phyloP scores from a whole-genome alignment of 2,797 vertebrate genomes.

The Aselliscus stoliczkanus region DNA sequence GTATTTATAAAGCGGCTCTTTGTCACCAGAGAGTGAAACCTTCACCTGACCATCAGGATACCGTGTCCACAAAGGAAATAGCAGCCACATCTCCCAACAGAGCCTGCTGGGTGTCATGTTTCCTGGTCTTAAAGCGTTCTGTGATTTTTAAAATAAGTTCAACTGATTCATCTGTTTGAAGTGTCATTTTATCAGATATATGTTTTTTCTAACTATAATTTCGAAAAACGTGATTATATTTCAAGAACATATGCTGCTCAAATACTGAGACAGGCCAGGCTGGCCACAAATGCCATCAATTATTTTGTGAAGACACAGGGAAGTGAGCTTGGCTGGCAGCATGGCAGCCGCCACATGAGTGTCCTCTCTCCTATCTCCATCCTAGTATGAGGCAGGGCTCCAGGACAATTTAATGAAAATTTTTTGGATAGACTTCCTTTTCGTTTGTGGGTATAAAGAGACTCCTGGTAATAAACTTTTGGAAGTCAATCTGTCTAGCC shows the following conservation, averaged over 20 bases:
- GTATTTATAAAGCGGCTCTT: background rate
- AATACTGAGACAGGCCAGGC: background rate
- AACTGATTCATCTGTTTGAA: background rate
- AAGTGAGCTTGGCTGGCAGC: background rate
- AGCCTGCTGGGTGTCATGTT: background rate
- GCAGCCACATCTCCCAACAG: background rate
- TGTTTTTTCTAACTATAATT: background rate
- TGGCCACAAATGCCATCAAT: background rate
- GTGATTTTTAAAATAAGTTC: background rate
- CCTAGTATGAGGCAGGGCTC: background rate
- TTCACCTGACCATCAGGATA: background rate
- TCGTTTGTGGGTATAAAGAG: background rate
- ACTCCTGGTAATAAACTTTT: background rate
- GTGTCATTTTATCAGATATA: background rate
- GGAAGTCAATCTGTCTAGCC: background rate
- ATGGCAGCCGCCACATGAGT: background rate
- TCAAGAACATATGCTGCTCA: background rate
- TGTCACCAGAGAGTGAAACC: background rate
- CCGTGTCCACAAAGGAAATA: background rate
- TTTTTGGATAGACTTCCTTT: conserved; percentile 34
- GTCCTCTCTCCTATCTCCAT: background rate
- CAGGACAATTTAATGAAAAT: background rate
- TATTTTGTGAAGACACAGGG: background rate
- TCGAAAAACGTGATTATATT: background rate
- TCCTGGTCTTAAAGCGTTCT: background rate